A percentile compares a stretch with the other conserved stretches of the same genome.
Conservation (phyloP, 2,797 vertebrate species). For the Characodon lateralis region DNA sequence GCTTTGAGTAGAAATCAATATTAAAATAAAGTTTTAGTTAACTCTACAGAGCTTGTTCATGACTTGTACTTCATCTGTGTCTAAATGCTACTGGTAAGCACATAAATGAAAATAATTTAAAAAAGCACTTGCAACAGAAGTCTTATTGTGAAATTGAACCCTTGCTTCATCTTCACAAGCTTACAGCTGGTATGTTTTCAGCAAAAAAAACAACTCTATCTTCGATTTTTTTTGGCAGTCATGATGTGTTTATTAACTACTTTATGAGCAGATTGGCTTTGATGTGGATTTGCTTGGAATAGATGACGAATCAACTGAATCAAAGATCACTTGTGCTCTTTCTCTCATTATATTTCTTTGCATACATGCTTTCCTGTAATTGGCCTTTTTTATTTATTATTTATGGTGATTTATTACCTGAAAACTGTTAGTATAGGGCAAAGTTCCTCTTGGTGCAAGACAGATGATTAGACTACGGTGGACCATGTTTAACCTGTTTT, state of each 20-base stretch:
- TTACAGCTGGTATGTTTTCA: constrained; percentile 43
- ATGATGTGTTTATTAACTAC: constrained; percentile 38
- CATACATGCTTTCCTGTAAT: constrained; percentile 37
- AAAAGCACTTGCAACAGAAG: background rate
- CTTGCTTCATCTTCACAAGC: constrained; percentile 17
- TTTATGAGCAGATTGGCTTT: constrained; percentile 40
- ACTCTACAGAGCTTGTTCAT: background rate
- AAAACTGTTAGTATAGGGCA: background rate
- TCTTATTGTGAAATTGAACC: constrained; percentile 29
- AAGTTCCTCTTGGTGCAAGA: constrained; percentile 5
- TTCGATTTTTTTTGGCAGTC: constrained; percentile 27
- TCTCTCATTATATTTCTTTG: constrained; percentile 42
- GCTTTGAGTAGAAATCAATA: background rate
- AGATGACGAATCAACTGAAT: constrained; percentile 40
- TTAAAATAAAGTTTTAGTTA: background rate
- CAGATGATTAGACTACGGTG: constrained; percentile 1
- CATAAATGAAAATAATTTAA: constrained; percentile 1
- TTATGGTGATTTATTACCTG: background rate
- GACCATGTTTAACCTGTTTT: constrained; percentile 10
- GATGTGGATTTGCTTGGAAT: constrained; percentile 50
- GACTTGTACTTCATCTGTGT: background rate
- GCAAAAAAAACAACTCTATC: constrained; percentile 36
- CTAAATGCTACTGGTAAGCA: background rate
- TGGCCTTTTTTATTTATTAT: constrained; percentile 17
- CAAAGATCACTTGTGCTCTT: constrained; percentile 39